phyloP scores from a whole-genome alignment of 2,797 vertebrate genomes.

The Scyliorhinus canicula region DNA sequence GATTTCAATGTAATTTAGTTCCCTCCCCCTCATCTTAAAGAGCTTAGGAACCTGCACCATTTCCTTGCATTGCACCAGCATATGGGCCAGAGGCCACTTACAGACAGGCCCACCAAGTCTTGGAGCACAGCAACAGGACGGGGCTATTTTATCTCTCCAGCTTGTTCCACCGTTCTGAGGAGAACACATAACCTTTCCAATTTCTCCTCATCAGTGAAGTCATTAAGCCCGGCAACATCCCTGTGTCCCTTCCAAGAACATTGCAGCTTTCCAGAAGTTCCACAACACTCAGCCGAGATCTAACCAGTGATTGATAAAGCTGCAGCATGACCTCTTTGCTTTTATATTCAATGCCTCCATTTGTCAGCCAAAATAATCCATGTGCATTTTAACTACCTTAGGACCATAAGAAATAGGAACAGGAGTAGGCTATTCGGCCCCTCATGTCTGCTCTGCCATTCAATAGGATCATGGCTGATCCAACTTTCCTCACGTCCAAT shows the following conservation, averaged over 20 bases:
- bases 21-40: neutral
- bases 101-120: too few species aligned
- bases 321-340: neutral
- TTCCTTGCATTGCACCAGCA: neutral
- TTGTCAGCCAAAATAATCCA: neutral
- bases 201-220: neutral
- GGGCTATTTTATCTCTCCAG: too few species aligned
- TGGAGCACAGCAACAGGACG: neutral
- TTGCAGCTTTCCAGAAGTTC: neutral
- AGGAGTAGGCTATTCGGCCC: too few species aligned
- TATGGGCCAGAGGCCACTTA: too few species aligned
- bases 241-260: neutral
- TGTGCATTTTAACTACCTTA: neutral
- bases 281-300: neutral
- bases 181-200: neutral
- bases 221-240: too few species aligned
- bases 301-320: neutral
- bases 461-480: too few species aligned
- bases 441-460: too few species aligned
- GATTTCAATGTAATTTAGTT: neutral
- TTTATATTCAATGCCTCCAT: neutral
- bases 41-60: neutral
- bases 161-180: too few species aligned
- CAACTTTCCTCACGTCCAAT: too few species aligned
- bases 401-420: too few species aligned